A percentile compares a stretch with the other conserved stretches of the same genome.
Conservation (phyloP, 2,113 vertebrate species). For the Manacus vitellinus region DNA sequence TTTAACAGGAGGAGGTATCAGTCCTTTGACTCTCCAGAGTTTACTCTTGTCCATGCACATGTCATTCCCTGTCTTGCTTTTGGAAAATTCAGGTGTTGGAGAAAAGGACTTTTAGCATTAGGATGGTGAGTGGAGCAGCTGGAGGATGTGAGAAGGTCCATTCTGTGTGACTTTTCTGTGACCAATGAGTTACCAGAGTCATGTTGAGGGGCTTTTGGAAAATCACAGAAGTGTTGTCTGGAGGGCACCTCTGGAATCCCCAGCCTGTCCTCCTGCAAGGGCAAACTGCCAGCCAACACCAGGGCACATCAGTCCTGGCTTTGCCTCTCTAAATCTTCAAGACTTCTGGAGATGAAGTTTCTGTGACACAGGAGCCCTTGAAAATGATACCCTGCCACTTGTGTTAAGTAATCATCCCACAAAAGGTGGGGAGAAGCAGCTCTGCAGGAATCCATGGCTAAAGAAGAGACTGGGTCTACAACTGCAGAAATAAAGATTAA, state of each 20-base stretch:
- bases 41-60: neutral
- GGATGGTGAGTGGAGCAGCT: neutral
- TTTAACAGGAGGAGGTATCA: neutral
- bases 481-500: constrained; percentile 5
- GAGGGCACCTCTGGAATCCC: neutral
- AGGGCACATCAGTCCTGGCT: neutral
- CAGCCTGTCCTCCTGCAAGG: neutral
- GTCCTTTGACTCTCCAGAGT: neutral
- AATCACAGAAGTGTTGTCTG: neutral
- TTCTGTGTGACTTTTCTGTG: neutral
- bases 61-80: neutral
- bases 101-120: neutral
- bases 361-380: neutral
- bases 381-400: neutral
- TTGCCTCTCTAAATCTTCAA: neutral
- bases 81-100: neutral
- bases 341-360: neutral
- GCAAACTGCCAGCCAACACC: neutral
- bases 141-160: neutral
- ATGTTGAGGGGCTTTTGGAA: neutral
- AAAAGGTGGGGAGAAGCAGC: neutral
- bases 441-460: neutral
- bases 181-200: neutral
- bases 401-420: neutral
- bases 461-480: neutral